phyloP scores from a whole-genome alignment of 2,888 invertebrate genomes.

The Ochropleura leucogaster region DNA sequence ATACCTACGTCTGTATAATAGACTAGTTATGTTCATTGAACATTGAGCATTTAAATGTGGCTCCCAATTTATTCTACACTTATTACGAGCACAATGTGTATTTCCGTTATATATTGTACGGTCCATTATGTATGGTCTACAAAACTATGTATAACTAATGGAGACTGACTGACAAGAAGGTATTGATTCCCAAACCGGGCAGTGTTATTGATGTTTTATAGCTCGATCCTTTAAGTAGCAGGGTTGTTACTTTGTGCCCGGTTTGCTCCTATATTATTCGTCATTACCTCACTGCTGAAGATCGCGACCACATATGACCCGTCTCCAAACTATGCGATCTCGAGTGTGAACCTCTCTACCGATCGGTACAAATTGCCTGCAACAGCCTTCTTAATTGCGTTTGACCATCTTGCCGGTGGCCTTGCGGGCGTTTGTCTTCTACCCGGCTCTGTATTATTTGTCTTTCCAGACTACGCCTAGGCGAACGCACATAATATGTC shows the following conservation, averaged over 20 bases:
- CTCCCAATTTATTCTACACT: background rate
- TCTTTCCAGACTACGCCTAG: too few relatives aligned
- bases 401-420: too few relatives aligned
- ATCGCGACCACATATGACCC: too few relatives aligned
- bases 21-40: constrained; percentile 7
- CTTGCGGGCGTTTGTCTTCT: too few relatives aligned
- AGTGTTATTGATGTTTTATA: background rate
- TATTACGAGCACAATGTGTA: background rate
- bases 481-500: too few relatives aligned
- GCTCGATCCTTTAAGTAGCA: background rate
- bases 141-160: background rate
- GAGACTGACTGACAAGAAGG: background rate
- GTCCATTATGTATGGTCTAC: background rate
- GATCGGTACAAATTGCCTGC: too few relatives aligned
- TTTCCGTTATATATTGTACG: too few relatives aligned
- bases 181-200: background rate
- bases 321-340: too few relatives aligned
- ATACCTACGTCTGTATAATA: background rate
- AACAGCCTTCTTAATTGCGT: too few relatives aligned
- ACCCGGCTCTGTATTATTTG: too few relatives aligned
- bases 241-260: background rate
- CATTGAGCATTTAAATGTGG: constrained; percentile 1
- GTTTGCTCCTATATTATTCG: background rate
- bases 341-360: too few relatives aligned
- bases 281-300: too few relatives aligned